Percentiles rank a stretch among this genome's conserved stretches.
phyloP scores from a whole-genome alignment of 2,113 vertebrate species.

The human region DNA sequence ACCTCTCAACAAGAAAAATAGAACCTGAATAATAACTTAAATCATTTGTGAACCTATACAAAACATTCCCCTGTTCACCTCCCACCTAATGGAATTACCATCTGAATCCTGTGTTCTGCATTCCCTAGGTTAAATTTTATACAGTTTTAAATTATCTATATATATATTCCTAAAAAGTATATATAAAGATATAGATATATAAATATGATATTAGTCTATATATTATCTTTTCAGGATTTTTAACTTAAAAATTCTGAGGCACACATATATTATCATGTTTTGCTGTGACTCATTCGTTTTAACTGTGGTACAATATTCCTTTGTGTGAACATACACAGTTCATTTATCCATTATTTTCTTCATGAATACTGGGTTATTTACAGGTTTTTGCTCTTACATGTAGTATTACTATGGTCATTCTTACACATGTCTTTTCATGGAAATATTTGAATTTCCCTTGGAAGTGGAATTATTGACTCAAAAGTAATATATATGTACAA shows the following conservation, averaged over 20 bases:
- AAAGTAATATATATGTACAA: not conserved
- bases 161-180: not conserved
- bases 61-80: not conserved
- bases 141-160: not conserved
- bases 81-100: not conserved
- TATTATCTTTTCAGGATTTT: not conserved
- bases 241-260: not conserved
- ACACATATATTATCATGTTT: not conserved
- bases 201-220: not conserved
- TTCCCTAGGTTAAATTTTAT: constrained; percentile 25
- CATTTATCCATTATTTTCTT: not conserved
- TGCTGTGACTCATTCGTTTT: not conserved
- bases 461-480: not conserved
- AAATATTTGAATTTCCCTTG: not conserved
- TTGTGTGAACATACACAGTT: not conserved
- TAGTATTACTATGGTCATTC: not conserved
- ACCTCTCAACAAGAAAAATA: not conserved
- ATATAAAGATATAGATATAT: not conserved
- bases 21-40: not conserved
- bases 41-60: not conserved
- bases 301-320: not conserved
- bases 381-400: constrained; percentile 12
- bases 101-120: not conserved
- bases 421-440: not conserved
- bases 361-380: not conserved